Conservation (phyloP, 2,888 invertebrate genomes). For the Timandra comae region DNA sequence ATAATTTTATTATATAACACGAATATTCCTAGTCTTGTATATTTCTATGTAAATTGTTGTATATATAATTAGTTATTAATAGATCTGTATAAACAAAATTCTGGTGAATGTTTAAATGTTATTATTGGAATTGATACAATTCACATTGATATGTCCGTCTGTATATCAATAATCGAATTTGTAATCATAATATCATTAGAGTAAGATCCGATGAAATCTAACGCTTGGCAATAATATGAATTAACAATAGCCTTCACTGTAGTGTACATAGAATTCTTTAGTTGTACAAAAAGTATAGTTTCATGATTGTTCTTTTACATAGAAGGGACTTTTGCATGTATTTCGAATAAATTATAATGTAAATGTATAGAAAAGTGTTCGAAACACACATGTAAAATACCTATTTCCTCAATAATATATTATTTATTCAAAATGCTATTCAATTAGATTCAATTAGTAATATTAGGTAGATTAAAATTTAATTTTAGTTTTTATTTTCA, state of each 20-base stretch:
- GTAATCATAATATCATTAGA: constrained; percentile 69
- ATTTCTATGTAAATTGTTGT: constrained; percentile 57
- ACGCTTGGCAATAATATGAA: constrained; percentile 72
- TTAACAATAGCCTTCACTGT: constrained; percentile 33
- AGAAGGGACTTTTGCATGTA: too few relatives aligned
- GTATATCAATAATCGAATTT: constrained; percentile 73
- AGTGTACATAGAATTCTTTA: constrained; percentile 23
- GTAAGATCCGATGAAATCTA: constrained; percentile 54
- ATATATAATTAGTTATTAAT: constrained; percentile 35
- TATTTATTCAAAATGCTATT: constrained; percentile 10
- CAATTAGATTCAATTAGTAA: constrained; percentile 16
- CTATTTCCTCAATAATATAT: too few relatives aligned
- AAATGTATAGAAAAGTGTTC: too few relatives aligned
- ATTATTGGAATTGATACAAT: constrained; percentile 63
- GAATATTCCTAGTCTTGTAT: constrained; percentile 66
- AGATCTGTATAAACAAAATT: constrained; percentile 40
- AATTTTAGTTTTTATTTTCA: constrained; percentile 49
- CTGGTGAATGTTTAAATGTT: constrained; percentile 51
- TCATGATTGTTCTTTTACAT: too few relatives aligned
- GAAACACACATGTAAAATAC: too few relatives aligned
- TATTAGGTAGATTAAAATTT: constrained; percentile 17
- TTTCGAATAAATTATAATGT: too few relatives aligned
- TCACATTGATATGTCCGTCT: constrained; percentile 68
- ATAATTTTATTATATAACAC: constrained; percentile 34
- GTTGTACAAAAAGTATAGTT: too few relatives aligned